These are phyloP conservation scores for Delphinapterus leucas DNA, from an alignment of 2,113 vertebrate species.

Conservation along the genomic window DNA sequence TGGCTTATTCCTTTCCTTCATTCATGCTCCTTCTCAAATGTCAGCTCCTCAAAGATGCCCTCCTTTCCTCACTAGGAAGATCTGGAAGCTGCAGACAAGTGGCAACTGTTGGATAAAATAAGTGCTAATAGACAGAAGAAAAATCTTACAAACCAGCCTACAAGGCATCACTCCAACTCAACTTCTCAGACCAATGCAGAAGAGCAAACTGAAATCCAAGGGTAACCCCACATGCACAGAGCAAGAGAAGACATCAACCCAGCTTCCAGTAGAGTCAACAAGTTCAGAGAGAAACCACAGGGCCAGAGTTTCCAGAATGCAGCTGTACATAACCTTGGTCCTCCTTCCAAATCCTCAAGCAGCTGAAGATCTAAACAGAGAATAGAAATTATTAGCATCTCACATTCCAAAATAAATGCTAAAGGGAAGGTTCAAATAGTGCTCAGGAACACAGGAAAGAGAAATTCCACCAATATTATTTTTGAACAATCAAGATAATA, in stretches of 20 bases:
- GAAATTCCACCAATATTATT: background rate
- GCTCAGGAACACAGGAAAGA: background rate
- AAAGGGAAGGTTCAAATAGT: background rate
- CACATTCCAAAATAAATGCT: background rate
- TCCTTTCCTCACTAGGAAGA: background rate
- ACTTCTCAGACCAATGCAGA: background rate
- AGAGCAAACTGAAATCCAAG: background rate
- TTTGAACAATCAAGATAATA: background rate
- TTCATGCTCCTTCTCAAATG: background rate
- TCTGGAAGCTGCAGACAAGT: background rate
- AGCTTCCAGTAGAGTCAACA: background rate
- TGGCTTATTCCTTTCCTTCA: background rate
- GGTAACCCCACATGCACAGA: background rate
- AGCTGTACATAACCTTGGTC: background rate
- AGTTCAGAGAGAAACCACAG: background rate
- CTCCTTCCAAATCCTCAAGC: background rate
- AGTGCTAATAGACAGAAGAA: background rate
- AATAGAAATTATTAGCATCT: background rate
- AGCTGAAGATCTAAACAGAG: background rate
- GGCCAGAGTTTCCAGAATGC: background rate
- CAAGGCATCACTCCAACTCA: background rate
- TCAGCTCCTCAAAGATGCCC: background rate
- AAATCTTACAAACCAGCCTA: no score
- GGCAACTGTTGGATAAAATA: background rate
- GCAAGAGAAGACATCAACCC: background rate